A percentile compares a stretch with the other conserved stretches of the same genome.
Conservation (phyloP, 2,888 invertebrate genomes). For the Lithophane semibrunnea region DNA sequence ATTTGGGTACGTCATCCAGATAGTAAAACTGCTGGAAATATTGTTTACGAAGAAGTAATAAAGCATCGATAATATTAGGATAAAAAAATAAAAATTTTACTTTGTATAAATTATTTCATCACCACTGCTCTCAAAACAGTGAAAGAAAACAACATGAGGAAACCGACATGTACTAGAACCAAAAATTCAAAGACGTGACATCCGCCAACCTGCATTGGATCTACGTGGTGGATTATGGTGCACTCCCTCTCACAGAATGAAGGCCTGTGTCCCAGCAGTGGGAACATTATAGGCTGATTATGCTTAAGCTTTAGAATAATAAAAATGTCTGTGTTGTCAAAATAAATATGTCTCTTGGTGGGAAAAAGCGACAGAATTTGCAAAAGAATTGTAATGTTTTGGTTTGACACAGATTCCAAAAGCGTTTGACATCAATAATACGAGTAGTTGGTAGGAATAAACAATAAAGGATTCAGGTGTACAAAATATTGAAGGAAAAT, state of each 20-base stretch:
- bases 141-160: no score
- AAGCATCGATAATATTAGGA: not conserved
- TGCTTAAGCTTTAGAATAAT: not conserved
- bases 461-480: not conserved
- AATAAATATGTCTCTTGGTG: not conserved
- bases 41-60: not conserved
- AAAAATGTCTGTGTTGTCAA: not conserved
- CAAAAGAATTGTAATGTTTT: not conserved
- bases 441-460: not conserved
- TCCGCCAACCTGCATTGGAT: no score
- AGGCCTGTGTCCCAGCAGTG: no score
- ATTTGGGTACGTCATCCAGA: constrained; percentile 36
- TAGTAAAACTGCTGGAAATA: not conserved
- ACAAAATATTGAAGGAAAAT: not conserved
- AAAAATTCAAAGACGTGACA: no score
- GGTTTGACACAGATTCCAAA: not conserved
- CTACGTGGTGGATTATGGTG: no score
- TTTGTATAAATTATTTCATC: no score
- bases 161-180: no score
- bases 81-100: not conserved
- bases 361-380: not conserved
- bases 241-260: no score
- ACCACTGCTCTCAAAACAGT: no score
- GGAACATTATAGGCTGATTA: no score
- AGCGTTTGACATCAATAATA: not conserved